phyloP scores from a whole-genome alignment of 2,113 vertebrate species.

The Labrus mixtus region DNA sequence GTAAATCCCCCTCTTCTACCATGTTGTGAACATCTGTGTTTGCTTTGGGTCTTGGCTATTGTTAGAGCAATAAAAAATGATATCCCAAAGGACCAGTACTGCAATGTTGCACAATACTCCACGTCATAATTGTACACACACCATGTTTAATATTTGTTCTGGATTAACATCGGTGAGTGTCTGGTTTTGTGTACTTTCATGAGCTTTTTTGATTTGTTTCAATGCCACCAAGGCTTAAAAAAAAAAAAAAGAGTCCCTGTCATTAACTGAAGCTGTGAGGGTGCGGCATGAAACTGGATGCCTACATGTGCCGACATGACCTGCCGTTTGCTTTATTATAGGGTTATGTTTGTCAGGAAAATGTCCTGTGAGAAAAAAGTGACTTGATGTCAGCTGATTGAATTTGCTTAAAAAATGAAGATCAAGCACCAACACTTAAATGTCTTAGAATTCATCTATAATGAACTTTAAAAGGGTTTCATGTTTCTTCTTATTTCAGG shows the following conservation, averaged over 20 bases:
- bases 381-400: slow-evolving; percentile 16
- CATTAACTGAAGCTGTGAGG: slow-evolving; percentile 64
- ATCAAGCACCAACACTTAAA: slow-evolving; percentile 2
- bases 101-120: slow-evolving; percentile 63
- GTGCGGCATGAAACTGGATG: slow-evolving; percentile 77
- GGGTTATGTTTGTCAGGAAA: slow-evolving; percentile 57
- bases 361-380: slow-evolving; percentile 37
- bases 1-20: slow-evolving; percentile 51
- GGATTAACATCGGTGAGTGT: slow-evolving; percentile 25
- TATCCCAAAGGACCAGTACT: slow-evolving; percentile 52
- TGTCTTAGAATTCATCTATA: slow-evolving; percentile 11
- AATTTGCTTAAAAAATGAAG: background rate
- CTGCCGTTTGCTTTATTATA: slow-evolving; percentile 55
- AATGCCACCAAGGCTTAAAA: slow-evolving; percentile 57
- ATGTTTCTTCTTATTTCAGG: slow-evolving; percentile 79
- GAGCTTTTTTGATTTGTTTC: slow-evolving; percentile 41
- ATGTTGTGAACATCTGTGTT: slow-evolving; percentile 81
- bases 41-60: slow-evolving; percentile 66
- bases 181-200: slow-evolving; percentile 45
- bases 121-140: slow-evolving; percentile 60
- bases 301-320: slow-evolving; percentile 76
- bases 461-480: slow-evolving; percentile 65
- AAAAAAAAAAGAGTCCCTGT: slow-evolving; percentile 59
- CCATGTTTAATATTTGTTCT: slow-evolving; percentile 67
- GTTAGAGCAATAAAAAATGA: slow-evolving; percentile 55